These are phyloP conservation scores for Melanaphis sacchari DNA, from an alignment of 1,140 invertebrate genomes.

Conservation along the genomic window DNA sequence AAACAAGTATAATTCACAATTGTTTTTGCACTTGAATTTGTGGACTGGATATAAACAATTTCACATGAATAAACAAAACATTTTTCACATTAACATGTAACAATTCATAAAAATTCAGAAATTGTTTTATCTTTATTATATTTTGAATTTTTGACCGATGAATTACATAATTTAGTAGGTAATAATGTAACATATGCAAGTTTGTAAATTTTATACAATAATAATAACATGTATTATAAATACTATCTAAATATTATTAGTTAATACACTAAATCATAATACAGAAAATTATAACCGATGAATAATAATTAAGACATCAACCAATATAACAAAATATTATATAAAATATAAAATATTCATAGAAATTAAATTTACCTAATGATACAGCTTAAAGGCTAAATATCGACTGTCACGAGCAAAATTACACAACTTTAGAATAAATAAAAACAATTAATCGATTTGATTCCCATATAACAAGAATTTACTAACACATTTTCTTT, in stretches of 20 bases:
- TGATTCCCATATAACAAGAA: too few relatives aligned
- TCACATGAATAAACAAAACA: background rate
- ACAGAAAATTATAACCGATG: too few relatives aligned
- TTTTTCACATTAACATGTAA: background rate
- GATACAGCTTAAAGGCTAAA: too few relatives aligned
- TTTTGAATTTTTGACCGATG: background rate
- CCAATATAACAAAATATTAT: too few relatives aligned
- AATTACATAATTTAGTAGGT: background rate
- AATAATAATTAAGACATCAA: too few relatives aligned
- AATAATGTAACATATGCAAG: background rate
- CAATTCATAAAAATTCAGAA: background rate
- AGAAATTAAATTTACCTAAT: background rate
- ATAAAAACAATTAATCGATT: too few relatives aligned
- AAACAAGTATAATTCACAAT: background rate
- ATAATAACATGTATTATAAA: background rate
- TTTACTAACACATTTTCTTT: too few relatives aligned
- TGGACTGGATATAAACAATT: background rate
- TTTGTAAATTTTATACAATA: background rate
- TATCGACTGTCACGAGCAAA: too few relatives aligned
- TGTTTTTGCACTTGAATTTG: background rate
- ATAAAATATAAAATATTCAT: too few relatives aligned
- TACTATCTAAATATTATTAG: background rate
- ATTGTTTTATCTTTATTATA: background rate
- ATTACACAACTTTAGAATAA: too few relatives aligned
- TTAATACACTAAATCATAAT: background rate